Evolutionary conservation across 2,113 vertebrate genomes (phyloP), one percentile per base, ranked within the genome.

Genomic region (Ardeotis arabs): DNA sequence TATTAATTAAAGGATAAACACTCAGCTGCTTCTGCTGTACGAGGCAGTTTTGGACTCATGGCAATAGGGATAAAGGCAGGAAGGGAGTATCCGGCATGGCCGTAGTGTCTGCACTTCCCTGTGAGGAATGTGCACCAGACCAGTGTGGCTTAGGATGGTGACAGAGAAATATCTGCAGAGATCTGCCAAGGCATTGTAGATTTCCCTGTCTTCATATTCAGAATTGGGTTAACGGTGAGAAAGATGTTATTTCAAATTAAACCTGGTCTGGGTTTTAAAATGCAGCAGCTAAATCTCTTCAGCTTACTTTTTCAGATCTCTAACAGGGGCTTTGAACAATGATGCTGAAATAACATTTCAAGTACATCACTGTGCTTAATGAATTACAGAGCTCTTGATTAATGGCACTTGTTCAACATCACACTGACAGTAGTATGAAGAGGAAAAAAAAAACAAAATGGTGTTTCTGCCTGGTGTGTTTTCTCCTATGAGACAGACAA

Each of bases 371-470:
- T 82, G 79, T 91, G 79, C 75, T 84, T 97, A 97, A 97, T 96
- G 95, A 97, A 96, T 96, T 97, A 85, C 84, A 96, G 73, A 80
- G 63, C 33, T 86, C 91, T 95, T 97, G 92, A 97, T 97, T 97
- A 98, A 97, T 78, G 72, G 70, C 70, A 95, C 92, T 97, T 96
- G 85, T 96, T 97, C 95, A 93, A 83, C 75, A 91, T 93, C 94
- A 92, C 52, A 92, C 66, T 96, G 97, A 92, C 84, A 96, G 68
- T 67, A 94, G 59, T 77, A 91, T 72, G 59, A 95, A 69, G 24
- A 92, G 55, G 87, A 50, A 93, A 95, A 94, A 94, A 41, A 44
- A 44, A 44, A 6, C 41, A 44, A 89, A 83, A 0, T 1, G 4
- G 33, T 91, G 45, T 84, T 94, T 96, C 62, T 96, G 64, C 58